phyloP scores from a whole-genome alignment of 1,140 invertebrate species.

The Wiebesia pumilae region DNA sequence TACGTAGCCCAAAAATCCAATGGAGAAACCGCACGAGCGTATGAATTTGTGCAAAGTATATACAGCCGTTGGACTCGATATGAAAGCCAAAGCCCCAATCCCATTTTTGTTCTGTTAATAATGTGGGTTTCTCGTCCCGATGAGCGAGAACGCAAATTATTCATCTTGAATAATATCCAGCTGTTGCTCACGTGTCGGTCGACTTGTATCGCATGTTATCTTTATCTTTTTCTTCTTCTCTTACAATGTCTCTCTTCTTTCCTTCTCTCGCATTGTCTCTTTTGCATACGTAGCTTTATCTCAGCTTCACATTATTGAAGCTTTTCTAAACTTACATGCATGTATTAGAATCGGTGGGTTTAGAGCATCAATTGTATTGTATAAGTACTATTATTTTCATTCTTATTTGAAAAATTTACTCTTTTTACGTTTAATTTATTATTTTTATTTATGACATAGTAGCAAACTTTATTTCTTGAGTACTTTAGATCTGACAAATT shows the following conservation, averaged over 20 bases:
- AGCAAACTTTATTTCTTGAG: background rate
- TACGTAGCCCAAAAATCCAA: background rate
- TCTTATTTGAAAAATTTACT: background rate
- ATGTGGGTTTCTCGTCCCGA: slow-evolving; percentile 66
- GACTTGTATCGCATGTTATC: background rate
- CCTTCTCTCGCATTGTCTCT: slow-evolving; percentile 51
- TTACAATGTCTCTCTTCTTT: background rate
- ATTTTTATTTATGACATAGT: background rate
- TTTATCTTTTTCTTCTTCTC: background rate
- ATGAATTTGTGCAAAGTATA: background rate
- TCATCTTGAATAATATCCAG: slow-evolving; percentile 65
- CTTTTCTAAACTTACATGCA: background rate
- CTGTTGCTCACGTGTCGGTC: slow-evolving; percentile 54
- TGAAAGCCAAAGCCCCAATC: slow-evolving; percentile 54
- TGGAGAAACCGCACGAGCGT: background rate
- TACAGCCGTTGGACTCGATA: slow-evolving; percentile 29
- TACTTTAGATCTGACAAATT: background rate
- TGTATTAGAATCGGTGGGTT: background rate
- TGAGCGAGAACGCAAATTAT: slow-evolving; percentile 71
- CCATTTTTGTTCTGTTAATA: slow-evolving; percentile 62
- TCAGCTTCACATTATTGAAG: background rate
- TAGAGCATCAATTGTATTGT: background rate
- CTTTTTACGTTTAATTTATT: background rate
- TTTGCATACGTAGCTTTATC: background rate
- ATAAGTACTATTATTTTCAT: background rate